Evolutionary conservation across 2,113 vertebrate species (phyloP).

Genomic region (Hydrolagus affinis): DNA sequence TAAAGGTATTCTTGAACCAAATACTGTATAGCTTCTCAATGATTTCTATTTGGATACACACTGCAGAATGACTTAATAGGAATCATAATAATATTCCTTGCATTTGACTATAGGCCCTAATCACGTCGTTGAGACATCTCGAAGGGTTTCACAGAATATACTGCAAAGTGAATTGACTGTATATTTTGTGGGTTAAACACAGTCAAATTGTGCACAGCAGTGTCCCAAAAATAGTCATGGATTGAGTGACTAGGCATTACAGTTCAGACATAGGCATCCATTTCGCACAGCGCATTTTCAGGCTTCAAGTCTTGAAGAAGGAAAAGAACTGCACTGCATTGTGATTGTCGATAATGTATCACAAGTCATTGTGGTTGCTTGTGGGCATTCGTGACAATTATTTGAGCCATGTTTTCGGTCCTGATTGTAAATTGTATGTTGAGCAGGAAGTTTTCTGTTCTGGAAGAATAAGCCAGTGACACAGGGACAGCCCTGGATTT

Average conservation of each 20-base stretch:
- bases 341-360: not conserved
- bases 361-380: not conserved
- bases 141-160: too few relatives aligned
- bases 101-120: too few relatives aligned
- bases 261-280: not conserved
- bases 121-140: too few relatives aligned
- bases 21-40: not conserved
- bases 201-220: not conserved
- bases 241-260: not conserved
- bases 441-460: not conserved
- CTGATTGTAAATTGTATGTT: not conserved
- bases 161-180: too few relatives aligned
- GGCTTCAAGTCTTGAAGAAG: not conserved
- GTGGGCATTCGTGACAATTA: not conserved
- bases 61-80: not conserved
- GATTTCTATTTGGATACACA: not conserved
- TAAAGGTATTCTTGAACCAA: not conserved
- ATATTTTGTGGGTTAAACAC: too few relatives aligned
- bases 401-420: not conserved
- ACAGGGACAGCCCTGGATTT: not conserved
- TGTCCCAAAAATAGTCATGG: not conserved
- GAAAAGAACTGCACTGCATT: not conserved
- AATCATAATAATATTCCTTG: too few relatives aligned
- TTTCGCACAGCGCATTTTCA: not conserved
- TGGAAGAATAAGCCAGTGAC: not conserved